Percentiles rank a stretch among this genome's conserved stretches.
These are phyloP conservation scores for Conistra vaccinii DNA, from an alignment of 2,888 invertebrate species.

Conservation along the genomic window DNA sequence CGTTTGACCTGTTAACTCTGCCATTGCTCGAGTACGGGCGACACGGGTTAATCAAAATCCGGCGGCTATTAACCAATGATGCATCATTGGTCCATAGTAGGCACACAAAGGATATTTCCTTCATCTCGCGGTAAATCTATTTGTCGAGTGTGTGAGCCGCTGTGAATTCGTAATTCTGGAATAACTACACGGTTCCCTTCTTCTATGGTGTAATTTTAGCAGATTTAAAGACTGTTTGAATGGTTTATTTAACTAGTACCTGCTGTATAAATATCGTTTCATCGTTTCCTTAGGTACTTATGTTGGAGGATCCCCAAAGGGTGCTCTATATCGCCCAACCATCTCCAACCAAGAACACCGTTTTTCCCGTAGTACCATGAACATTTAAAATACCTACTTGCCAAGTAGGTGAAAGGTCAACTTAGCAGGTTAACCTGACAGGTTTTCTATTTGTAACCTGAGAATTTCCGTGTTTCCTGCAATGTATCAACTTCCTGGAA, in stretches of 20 bases:
- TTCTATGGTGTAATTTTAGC: background rate
- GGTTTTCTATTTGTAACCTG: no score
- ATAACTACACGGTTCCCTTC: background rate
- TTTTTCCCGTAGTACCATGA: no score
- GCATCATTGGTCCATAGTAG: constrained; percentile 70
- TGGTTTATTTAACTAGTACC: no score
- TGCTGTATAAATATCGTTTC: background rate
- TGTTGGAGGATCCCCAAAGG: background rate
- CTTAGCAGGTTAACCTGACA: no score
- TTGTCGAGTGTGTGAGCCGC: background rate
- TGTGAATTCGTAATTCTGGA: background rate
- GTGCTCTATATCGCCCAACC: background rate
- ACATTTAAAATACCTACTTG: no score
- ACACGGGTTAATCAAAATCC: constrained; percentile 68
- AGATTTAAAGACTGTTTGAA: background rate
- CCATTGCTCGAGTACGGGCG: constrained; percentile 56
- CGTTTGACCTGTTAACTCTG: constrained; percentile 72
- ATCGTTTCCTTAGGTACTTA: background rate
- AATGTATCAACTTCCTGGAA: no score
- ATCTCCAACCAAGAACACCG: background rate
- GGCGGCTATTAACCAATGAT: constrained; percentile 67
- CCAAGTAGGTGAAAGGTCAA: no score
- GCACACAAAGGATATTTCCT: constrained; percentile 61
- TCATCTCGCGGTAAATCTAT: constrained; percentile 40
- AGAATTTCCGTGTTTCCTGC: no score